Evolutionary conservation across 2,888 invertebrate species (phyloP).

Genomic region (Eupithecia abbreviata): DNA sequence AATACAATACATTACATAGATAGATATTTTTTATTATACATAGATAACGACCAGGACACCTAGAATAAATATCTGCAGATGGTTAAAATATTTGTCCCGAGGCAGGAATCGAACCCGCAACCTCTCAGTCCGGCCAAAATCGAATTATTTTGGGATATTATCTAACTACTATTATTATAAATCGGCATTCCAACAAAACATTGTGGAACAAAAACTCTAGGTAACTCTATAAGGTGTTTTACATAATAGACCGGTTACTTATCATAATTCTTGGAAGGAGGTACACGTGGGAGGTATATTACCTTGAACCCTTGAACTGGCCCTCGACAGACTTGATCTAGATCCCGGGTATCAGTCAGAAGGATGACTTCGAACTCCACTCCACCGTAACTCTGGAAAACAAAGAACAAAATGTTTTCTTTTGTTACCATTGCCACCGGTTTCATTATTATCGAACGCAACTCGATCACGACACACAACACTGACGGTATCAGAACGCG

Average conservation of each 20-base stretch:
- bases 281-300: constrained; percentile 9
- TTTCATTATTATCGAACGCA: no score
- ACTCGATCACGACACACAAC: no score
- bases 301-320: constrained; percentile 87
- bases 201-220: neutral
- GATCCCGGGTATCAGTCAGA: constrained; percentile 75
- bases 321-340: constrained; percentile 85
- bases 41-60: no score
- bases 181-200: neutral
- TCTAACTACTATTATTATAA: neutral
- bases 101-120: no score
- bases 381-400: constrained; percentile 59
- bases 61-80: no score
- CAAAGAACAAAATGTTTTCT: neutral
- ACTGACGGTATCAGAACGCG: no score
- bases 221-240: neutral
- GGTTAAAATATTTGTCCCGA: no score
- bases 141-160: no score
- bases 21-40: no score
- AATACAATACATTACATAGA: no score
- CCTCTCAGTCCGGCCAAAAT: no score
- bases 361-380: constrained; percentile 76
- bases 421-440: no score
- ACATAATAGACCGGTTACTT: constrained; percentile 5
- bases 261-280: neutral